Conservation (phyloP, 2,888 invertebrate species). For the Palloptera scutellata region DNA sequence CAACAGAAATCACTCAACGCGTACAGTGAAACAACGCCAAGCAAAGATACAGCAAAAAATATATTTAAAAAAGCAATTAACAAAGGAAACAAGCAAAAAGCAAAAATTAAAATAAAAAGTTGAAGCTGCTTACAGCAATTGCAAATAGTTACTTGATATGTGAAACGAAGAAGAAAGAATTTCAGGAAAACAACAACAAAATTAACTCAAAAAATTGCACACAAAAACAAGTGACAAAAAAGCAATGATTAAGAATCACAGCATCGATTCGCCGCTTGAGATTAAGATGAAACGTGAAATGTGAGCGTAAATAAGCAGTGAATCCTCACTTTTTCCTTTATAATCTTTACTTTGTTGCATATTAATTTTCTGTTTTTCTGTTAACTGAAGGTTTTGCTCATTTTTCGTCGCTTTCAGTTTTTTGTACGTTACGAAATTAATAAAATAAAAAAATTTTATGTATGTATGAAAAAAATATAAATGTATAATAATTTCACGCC, state of each 20-base stretch:
- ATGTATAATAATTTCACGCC: slow-evolving; percentile 47
- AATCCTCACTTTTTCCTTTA: background rate
- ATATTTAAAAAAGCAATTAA: slow-evolving; percentile 6
- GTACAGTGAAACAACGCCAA: slow-evolving; percentile 39
- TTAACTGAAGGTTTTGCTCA: slow-evolving; percentile 7
- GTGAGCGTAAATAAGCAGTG: background rate
- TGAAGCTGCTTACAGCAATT: slow-evolving; percentile 9
- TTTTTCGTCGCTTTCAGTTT: background rate
- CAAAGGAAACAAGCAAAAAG: background rate
- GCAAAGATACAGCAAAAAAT: slow-evolving; percentile 25
- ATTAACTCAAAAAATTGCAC: background rate
- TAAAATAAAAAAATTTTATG: background rate
- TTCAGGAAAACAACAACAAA: slow-evolving; percentile 12
- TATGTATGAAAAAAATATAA: slow-evolving; percentile 24
- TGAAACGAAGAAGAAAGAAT: background rate
- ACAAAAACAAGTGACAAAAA: slow-evolving; percentile 4
- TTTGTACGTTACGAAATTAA: too few species aligned
- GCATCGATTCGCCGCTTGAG: too few species aligned
- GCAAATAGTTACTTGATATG: background rate
- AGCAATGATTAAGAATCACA: background rate
- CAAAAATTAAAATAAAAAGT: slow-evolving; percentile 8
- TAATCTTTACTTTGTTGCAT: background rate
- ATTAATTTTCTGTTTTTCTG: background rate
- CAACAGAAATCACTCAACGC: background rate
- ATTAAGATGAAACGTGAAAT: too few species aligned